These are phyloP conservation scores for Oreonectes daqikongensis DNA, from an alignment of 2,797 vertebrate species.

Conservation along the genomic window DNA sequence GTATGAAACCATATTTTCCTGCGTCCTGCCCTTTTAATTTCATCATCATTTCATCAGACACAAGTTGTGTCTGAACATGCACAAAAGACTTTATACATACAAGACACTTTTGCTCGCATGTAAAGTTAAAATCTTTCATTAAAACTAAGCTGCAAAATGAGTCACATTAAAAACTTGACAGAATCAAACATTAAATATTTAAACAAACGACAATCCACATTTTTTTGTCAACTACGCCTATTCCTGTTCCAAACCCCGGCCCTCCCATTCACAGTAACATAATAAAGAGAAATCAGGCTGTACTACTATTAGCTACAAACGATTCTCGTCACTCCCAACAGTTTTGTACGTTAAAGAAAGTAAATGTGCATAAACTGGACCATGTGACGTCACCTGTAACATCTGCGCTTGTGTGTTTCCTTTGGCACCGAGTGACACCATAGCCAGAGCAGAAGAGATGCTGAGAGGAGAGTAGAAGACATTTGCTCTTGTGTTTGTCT, in stretches of 20 bases:
- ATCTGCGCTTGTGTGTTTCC: conserved; percentile 84
- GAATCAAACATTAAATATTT: neutral
- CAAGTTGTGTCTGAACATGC: neutral
- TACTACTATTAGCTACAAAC: neutral
- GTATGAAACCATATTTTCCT: neutral
- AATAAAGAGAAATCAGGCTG: neutral
- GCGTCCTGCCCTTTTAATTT: neutral
- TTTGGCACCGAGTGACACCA: conserved; percentile 82
- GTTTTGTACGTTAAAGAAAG: neutral
- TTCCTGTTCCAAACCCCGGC: neutral
- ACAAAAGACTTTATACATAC: neutral
- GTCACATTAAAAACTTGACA: neutral
- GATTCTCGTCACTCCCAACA: neutral
- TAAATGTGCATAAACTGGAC: neutral
- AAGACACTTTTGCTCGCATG: no score
- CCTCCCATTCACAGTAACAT: neutral
- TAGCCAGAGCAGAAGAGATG: conserved; percentile 84
- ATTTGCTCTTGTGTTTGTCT: conserved; percentile 69
- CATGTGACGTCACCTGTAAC: conserved; percentile 72
- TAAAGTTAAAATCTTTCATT: no score
- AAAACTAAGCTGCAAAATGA: neutral
- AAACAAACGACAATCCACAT: neutral
- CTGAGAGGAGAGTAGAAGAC: conserved; percentile 85
- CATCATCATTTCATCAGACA: no score
- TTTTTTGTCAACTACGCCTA: neutral